Conservation (phyloP, 2,113 vertebrate species). For the Cairina moschata region DNA sequence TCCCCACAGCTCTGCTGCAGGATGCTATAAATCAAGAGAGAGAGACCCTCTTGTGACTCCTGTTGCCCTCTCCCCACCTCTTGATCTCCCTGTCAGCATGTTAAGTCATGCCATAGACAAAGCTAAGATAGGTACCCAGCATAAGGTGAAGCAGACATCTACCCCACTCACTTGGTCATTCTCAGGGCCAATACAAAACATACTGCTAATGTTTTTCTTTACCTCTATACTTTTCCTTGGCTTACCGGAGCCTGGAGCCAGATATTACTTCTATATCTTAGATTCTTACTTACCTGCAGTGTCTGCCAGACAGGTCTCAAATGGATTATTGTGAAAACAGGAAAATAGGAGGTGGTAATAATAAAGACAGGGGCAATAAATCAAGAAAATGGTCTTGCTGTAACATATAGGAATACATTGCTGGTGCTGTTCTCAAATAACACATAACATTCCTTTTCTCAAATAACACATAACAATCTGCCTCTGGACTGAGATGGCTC, state of each 20-base stretch:
- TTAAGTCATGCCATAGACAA: not conserved
- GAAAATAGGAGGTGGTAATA: not conserved
- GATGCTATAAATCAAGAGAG: not conserved
- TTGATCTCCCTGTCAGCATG: not conserved
- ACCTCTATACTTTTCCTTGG: not conserved
- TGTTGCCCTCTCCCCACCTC: not conserved
- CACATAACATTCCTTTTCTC: not conserved
- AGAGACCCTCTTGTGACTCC: fast-evolving
- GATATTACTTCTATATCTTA: not conserved
- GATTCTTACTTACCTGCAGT: not conserved
- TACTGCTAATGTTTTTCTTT: not conserved
- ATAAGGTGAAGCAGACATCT: not conserved
- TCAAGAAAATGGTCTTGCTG: not conserved
- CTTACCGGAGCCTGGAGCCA: not conserved
- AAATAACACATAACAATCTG: not conserved
- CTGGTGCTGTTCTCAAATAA: not conserved
- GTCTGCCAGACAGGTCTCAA: not conserved
- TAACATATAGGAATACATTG: not conserved
- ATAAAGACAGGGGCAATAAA: not conserved
- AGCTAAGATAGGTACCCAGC: not conserved
- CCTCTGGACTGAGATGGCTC: not conserved
- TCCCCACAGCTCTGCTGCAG: not conserved
- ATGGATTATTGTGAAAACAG: not conserved
- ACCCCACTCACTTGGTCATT: not conserved
- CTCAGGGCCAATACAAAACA: not conserved